These are phyloP conservation scores for Mormoops blainvillei DNA, from an alignment of 2,113 vertebrate species.

Conservation along the genomic window DNA sequence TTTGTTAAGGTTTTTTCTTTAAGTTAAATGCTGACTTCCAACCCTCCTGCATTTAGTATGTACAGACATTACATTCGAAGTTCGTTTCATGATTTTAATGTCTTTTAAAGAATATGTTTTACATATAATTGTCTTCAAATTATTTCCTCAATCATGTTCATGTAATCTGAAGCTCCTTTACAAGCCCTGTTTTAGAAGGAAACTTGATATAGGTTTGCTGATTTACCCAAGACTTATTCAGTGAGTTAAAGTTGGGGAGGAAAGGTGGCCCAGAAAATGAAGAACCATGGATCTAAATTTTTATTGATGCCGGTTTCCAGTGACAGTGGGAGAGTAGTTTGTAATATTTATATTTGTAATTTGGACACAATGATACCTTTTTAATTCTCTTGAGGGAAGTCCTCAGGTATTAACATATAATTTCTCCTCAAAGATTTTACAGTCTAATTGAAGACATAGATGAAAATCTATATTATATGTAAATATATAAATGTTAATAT, in stretches of 20 bases:
- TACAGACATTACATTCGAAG: not conserved
- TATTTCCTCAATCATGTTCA: not conserved
- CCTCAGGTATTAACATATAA: not conserved
- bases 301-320: not conserved
- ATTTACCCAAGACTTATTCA: conserved; percentile 20
- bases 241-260: not conserved
- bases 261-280: not conserved
- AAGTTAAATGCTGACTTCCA: not conserved
- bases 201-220: conserved; percentile 31
- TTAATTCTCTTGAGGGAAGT: not conserved
- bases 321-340: not conserved
- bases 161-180: conserved; percentile 25
- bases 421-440: not conserved
- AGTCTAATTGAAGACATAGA: not conserved
- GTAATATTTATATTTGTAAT: conserved; percentile 5
- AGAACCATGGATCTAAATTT: not conserved
- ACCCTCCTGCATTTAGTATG: not conserved
- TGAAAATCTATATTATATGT: not conserved
- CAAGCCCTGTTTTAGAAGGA: conserved; percentile 37
- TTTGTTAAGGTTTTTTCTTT: not conserved
- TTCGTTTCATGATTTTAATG: not conserved
- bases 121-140: not conserved
- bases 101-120: not conserved
- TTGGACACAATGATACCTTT: not conserved
- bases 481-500: not conserved